Evolutionary conservation across 2,113 vertebrate genomes (phyloP).

Genomic region (Chloroceryle aenea): DNA sequence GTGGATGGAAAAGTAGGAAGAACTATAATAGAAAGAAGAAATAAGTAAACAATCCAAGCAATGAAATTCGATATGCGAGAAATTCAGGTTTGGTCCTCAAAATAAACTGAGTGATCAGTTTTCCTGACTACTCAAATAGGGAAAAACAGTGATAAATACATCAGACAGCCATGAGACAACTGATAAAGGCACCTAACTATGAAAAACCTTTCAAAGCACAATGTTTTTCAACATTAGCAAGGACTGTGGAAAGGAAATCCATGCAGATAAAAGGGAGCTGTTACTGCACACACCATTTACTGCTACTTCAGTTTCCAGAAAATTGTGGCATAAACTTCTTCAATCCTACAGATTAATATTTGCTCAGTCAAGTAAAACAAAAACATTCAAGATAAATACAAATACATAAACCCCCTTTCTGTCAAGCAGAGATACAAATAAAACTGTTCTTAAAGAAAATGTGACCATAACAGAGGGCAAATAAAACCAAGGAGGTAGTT

Average conservation of each 20-base stretch:
- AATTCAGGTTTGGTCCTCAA: neutral
- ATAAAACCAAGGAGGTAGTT: neutral
- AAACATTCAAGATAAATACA: neutral
- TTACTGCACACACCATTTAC: neutral
- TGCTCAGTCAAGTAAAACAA: constrained; percentile 2
- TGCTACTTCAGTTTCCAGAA: neutral
- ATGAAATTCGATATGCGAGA: neutral
- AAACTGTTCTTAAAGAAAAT: neutral
- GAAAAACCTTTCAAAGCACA: neutral
- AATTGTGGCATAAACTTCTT: neutral
- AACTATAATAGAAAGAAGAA: neutral
- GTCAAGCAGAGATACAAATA: neutral
- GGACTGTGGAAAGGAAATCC: neutral
- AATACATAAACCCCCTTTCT: neutral
- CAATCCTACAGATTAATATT: neutral
- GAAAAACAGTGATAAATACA: neutral
- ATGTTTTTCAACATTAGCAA: neutral
- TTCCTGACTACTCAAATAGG: neutral
- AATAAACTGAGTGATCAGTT: neutral
- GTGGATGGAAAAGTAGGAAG: neutral
- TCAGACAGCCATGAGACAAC: neutral
- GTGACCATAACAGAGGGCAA: neutral
- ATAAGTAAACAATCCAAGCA: neutral
- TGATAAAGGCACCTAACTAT: neutral
- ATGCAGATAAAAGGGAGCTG: neutral